Percentiles rank a stretch among this genome's conserved stretches.
These are phyloP conservation scores for Cheilosia variabilis DNA, from an alignment of 2,888 invertebrate genomes.

Conservation along the genomic window DNA sequence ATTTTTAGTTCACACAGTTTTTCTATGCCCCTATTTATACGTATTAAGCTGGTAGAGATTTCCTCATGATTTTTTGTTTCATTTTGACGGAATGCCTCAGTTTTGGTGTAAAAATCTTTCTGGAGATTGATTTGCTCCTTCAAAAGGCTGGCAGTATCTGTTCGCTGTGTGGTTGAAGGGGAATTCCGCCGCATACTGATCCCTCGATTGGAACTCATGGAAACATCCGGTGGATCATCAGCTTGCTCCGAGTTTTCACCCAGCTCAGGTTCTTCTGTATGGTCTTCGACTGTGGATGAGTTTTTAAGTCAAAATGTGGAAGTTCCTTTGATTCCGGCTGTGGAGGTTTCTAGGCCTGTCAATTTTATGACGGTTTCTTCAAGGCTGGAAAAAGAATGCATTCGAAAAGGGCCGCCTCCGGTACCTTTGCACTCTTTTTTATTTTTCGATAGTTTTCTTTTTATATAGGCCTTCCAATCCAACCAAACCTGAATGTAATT, in stretches of 20 bases:
- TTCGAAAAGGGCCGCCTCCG: too few relatives aligned
- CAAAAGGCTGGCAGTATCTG: too few relatives aligned
- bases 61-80: neutral
- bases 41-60: neutral
- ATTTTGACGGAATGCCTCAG: neutral
- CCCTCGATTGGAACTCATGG: neutral
- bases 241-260: neutral
- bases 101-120: neutral
- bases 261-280: neutral
- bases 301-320: neutral
- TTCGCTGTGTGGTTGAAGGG: neutral
- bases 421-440: too few relatives aligned
- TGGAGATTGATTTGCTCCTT: too few relatives aligned
- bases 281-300: neutral
- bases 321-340: neutral
- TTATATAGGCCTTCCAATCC: too few relatives aligned
- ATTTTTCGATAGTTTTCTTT: too few relatives aligned
- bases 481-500: too few relatives aligned
- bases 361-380: neutral
- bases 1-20: neutral
- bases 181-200: neutral
- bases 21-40: neutral
- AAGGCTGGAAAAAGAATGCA: too few relatives aligned
- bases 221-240: neutral
- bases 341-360: slow-evolving; percentile 1